A percentile compares a stretch with the other conserved stretches of the same genome.
Conservation (phyloP, 2,888 invertebrate genomes). For the Baccha elongata region DNA sequence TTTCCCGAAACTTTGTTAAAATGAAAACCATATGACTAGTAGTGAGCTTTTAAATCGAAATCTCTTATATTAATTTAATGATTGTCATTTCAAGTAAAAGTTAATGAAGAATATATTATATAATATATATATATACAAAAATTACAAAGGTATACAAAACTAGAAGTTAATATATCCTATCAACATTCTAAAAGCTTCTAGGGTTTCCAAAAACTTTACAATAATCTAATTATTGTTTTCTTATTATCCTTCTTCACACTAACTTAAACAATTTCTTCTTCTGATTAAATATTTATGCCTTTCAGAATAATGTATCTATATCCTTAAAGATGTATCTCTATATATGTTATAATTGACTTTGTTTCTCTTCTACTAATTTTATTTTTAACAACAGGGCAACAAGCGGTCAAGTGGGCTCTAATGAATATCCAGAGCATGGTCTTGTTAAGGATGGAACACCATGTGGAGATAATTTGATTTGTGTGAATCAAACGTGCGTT, state of each 20-base stretch:
- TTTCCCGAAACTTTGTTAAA: too few relatives aligned
- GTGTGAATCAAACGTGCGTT: slow-evolving; percentile 96
- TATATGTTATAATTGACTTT: slow-evolving; percentile 66
- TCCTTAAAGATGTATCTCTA: slow-evolving; percentile 13
- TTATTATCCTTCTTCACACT: background rate
- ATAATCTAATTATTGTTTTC: background rate
- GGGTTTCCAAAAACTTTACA: background rate
- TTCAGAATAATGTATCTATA: background rate
- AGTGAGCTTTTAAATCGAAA: too few relatives aligned
- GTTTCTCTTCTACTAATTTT: slow-evolving; percentile 26
- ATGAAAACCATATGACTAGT: too few relatives aligned
- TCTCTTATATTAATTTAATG: too few relatives aligned
- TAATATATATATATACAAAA: too few relatives aligned
- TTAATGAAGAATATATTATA: too few relatives aligned
- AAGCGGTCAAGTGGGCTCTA: slow-evolving; percentile 86
- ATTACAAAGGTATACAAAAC: too few relatives aligned
- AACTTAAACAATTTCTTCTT: slow-evolving; percentile 14
- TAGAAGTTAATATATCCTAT: too few relatives aligned
- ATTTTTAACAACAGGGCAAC: slow-evolving; percentile 85
- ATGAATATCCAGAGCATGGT: slow-evolving; percentile 90
- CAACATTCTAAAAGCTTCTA: too few relatives aligned
- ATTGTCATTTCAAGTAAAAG: too few relatives aligned
- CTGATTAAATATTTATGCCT: slow-evolving; percentile 3
- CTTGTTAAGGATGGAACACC: slow-evolving; percentile 96
- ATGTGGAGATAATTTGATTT: slow-evolving; percentile 95